These are phyloP conservation scores for Metridium senile DNA, from an alignment of 92 coral and sea anemone genomes.

Conservation along the genomic window DNA sequence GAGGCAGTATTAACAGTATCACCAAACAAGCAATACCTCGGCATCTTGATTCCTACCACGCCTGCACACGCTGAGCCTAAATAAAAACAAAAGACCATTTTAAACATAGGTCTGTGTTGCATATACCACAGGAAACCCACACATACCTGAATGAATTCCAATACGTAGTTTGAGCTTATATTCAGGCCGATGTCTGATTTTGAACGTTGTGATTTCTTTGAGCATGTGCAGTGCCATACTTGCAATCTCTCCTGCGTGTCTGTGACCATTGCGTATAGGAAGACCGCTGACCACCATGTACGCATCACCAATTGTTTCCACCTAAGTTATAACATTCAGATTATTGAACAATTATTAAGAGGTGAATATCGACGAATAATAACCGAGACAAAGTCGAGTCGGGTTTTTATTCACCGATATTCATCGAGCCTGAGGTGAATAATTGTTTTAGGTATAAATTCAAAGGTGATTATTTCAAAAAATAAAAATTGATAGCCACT, in stretches of 20 bases:
- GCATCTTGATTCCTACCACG: constrained; percentile 91
- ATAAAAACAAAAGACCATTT: neutral
- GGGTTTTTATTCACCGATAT: no score
- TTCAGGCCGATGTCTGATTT: constrained; percentile 82
- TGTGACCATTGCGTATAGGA: constrained; percentile 84
- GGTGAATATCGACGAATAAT: no score
- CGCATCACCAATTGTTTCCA: constrained; percentile 98
- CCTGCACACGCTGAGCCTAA: constrained; percentile 80
- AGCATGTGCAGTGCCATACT: constrained; percentile 95
- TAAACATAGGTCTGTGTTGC: neutral
- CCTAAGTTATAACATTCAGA: constrained; percentile 70
- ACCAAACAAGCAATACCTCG: constrained; percentile 89
- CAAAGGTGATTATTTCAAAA: no score
- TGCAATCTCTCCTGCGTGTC: constrained; percentile 95
- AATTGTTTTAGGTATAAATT: no score
- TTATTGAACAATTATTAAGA: no score
- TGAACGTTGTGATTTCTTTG: constrained; percentile 68
- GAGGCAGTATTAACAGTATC: constrained; percentile 94
- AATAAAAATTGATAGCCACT: neutral
- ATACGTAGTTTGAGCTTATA: constrained; percentile 86
- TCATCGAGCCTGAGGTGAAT: no score
- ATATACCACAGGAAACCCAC: constrained; percentile 14
- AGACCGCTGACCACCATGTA: constrained; percentile 98
- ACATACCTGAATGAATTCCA: constrained; percentile 91
- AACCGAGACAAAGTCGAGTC: no score